These are phyloP conservation scores for Drosophila mimetica DNA, from an alignment of 2,888 invertebrate genomes.

Conservation along the genomic window DNA sequence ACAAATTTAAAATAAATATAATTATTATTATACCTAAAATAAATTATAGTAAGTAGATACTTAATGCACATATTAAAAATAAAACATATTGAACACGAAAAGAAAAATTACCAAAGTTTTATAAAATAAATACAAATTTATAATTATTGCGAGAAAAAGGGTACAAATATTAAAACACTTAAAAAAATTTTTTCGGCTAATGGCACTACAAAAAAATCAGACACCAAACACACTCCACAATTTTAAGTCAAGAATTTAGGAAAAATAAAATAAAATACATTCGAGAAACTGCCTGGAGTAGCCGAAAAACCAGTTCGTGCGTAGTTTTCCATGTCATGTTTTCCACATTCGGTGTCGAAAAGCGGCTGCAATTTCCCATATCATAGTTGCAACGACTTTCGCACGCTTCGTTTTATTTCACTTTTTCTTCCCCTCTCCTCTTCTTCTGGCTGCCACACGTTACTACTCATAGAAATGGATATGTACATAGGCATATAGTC, in stretches of 20 bases:
- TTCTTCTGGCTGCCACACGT: constrained; percentile 47
- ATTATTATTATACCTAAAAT: neutral
- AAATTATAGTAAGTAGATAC: neutral
- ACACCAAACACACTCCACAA: too few species aligned
- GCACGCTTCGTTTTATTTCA: constrained; percentile 66
- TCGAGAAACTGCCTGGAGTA: neutral
- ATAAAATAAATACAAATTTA: neutral
- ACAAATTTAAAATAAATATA: neutral
- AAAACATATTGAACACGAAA: neutral
- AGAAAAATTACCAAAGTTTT: neutral
- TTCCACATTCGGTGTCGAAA: constrained; percentile 19
- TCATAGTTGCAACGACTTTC: constrained; percentile 58
- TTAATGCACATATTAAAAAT: neutral
- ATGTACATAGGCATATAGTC: constrained; percentile 13
- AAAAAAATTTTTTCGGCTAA: too few species aligned
- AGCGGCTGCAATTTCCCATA: constrained; percentile 51
- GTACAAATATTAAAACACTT: too few species aligned
- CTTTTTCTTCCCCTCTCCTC: constrained; percentile 9
- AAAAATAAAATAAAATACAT: neutral
- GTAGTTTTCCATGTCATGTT: constrained; percentile 40
- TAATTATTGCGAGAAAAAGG: too few species aligned
- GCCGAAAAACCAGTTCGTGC: constrained; percentile 32
- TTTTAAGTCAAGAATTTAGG: too few species aligned
- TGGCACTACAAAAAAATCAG: too few species aligned
- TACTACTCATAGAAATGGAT: constrained; percentile 50